phyloP scores from a whole-genome alignment of 2,888 invertebrate species.

The Tachystola acroxantha region DNA sequence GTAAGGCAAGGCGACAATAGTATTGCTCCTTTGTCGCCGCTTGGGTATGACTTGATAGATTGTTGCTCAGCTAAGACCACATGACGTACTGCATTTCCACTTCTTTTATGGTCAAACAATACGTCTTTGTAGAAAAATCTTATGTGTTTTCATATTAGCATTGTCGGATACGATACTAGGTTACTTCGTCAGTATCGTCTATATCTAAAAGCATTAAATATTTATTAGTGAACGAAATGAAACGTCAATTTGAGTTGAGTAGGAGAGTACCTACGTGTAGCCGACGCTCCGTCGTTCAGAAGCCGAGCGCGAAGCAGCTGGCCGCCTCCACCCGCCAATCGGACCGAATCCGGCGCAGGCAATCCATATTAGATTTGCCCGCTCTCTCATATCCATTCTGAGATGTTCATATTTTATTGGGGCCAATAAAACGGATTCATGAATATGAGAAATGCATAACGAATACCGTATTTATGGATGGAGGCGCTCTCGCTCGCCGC shows the following conservation, averaged over 20 bases:
- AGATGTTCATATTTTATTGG: conserved; percentile 80
- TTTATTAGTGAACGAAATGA: not conserved
- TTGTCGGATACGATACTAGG: too few species aligned
- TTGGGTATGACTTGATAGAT: conserved; percentile 26
- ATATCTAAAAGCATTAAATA: too few species aligned
- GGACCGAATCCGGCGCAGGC: conserved; percentile 71
- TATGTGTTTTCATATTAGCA: too few species aligned
- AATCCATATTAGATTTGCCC: conserved; percentile 78
- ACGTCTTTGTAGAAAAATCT: not conserved
- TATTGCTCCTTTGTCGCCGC: conserved; percentile 33
- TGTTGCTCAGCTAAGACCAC: conserved; percentile 23
- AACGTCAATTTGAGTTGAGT: not conserved
- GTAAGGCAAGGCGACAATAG: conserved; percentile 23
- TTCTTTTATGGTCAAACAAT: conserved; percentile 14
- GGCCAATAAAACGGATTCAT: conserved; percentile 80
- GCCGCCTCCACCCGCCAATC: conserved; percentile 44
- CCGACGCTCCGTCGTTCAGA: not conserved
- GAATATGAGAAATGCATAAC: conserved; percentile 79
- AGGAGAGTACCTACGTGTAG: too few species aligned
- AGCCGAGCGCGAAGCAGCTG: conserved; percentile 33
- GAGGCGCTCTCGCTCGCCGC: conserved; percentile 61
- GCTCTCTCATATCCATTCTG: conserved; percentile 77
- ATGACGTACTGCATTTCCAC: conserved; percentile 15
- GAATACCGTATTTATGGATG: conserved; percentile 77
- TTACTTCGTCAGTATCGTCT: too few species aligned